Evolutionary conservation across 2,113 vertebrate genomes (phyloP).

Genomic region (Scophthalmus maximus): DNA sequence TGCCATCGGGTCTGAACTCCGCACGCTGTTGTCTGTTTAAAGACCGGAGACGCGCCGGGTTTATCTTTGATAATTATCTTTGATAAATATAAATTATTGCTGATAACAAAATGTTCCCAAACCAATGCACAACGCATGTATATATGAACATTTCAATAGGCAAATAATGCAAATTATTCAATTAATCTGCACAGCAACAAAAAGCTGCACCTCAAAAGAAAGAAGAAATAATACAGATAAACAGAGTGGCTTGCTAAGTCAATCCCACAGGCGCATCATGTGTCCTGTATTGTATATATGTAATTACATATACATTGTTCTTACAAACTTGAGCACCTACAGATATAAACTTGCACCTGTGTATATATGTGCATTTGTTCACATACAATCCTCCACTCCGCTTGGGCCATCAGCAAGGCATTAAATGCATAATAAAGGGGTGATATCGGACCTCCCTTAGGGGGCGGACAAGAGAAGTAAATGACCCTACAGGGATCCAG

Average conservation of each 20-base stretch:
- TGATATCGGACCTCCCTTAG: slow-evolving; percentile 11
- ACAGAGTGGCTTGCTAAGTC: neutral
- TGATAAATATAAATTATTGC: no score
- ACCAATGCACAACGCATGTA: no score
- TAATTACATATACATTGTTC: no score
- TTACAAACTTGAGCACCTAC: neutral
- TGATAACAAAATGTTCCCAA: no score
- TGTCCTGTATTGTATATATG: no score
- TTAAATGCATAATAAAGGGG: neutral
- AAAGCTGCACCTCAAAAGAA: neutral
- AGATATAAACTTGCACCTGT: neutral
- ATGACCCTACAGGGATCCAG: neutral
- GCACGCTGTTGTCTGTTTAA: no score
- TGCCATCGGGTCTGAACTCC: no score
- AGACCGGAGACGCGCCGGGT: no score
- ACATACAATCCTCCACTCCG: neutral
- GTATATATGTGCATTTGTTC: neutral
- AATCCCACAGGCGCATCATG: neutral
- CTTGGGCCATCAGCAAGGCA: neutral
- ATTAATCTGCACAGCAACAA: neutral
- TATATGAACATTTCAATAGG: no score
- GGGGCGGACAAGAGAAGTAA: slow-evolving; percentile 4
- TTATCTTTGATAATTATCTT: no score
- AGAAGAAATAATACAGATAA: neutral
- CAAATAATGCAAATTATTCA: no score